phyloP scores from a whole-genome alignment of 2,113 vertebrate species.

The Vicugna pacos region DNA sequence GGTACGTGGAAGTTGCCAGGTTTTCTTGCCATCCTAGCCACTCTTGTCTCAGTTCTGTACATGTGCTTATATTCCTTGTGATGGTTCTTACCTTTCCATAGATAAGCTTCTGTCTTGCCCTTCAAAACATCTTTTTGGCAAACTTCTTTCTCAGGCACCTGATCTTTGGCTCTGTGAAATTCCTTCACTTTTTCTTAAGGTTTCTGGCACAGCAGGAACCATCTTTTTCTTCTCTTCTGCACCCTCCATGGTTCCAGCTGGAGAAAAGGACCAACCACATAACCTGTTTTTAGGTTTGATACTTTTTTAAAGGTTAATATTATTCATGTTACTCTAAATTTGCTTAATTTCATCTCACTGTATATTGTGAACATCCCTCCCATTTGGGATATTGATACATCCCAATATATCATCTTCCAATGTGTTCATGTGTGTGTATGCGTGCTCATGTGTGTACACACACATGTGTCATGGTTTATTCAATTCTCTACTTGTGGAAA shows the following conservation, averaged over 20 bases:
- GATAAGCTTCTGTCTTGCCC: background rate
- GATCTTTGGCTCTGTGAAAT: background rate
- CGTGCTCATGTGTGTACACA: fast-evolving
- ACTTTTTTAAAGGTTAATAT: background rate
- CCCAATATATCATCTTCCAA: background rate
- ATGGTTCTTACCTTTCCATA: background rate
- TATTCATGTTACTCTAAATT: background rate
- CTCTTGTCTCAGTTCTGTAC: background rate
- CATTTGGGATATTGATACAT: background rate
- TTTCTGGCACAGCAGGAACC: background rate
- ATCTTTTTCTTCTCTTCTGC: background rate
- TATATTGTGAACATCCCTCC: background rate
- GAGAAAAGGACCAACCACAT: background rate
- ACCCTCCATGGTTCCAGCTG: background rate
- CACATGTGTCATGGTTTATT: background rate
- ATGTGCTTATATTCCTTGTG: background rate
- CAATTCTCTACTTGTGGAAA: background rate
- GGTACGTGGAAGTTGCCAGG: background rate
- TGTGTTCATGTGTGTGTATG: background rate
- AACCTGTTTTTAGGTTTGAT: background rate
- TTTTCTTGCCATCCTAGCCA: background rate
- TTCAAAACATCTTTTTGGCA: background rate
- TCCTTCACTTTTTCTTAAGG: background rate
- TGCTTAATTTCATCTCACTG: background rate
- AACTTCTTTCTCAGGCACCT: background rate